These are phyloP conservation scores for Sceloporus tristichus DNA, from an alignment of 2,113 vertebrate genomes.

Conservation along the genomic window DNA sequence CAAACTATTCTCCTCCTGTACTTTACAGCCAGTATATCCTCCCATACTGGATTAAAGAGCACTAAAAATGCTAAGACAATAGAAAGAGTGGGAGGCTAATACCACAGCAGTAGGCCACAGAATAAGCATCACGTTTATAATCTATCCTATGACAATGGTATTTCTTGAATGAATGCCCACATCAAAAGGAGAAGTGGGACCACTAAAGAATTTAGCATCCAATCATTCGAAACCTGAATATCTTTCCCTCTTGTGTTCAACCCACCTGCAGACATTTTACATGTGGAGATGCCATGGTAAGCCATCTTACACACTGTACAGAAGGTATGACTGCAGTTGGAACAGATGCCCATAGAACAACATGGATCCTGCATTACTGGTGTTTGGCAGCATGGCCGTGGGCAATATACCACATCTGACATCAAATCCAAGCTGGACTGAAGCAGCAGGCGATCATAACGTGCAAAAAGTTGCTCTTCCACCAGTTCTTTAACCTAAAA, in stretches of 20 bases:
- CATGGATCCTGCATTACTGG: slow-evolving; percentile 95
- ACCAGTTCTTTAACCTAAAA: slow-evolving; percentile 94
- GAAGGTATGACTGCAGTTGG: slow-evolving; percentile 92
- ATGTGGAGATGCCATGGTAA: slow-evolving; percentile 92
- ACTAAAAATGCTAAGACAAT: not conserved
- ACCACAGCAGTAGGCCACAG: too few species aligned
- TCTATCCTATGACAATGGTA: not conserved
- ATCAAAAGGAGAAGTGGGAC: too few species aligned
- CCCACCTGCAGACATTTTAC: slow-evolving; percentile 87
- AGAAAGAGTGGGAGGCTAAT: not conserved
- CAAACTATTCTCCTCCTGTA: not conserved
- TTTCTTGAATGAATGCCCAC: not conserved
- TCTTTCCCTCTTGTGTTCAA: fast-evolving
- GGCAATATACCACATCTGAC: slow-evolving; percentile 96
- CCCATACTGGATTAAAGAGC: too few species aligned
- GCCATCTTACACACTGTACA: slow-evolving; percentile 92
- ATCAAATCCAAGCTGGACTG: slow-evolving; percentile 95
- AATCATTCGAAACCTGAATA: not conserved
- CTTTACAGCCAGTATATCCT: not conserved
- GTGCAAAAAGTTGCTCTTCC: slow-evolving; percentile 90
- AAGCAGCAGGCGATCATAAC: slow-evolving; percentile 94
- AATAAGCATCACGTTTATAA: not conserved
- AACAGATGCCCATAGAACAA: slow-evolving; percentile 93
- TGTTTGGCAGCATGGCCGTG: slow-evolving; percentile 86
- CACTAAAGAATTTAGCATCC: too few species aligned